phyloP scores from a whole-genome alignment of 92 coral and sea anemone genomes.

The Micromussa lordhowensis region DNA sequence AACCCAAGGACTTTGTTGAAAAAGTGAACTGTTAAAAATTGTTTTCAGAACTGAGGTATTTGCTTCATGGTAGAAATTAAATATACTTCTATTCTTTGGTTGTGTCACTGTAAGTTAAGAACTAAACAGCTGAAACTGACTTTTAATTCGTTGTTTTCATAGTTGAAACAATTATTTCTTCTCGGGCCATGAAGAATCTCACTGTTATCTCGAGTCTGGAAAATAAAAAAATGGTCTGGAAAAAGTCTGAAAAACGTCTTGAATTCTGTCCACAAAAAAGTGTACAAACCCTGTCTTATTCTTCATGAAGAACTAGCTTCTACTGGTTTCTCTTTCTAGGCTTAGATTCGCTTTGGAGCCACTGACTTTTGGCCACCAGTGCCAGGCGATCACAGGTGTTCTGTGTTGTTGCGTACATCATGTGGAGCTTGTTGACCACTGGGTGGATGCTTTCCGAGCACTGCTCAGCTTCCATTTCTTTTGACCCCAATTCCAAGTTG shows the following conservation, averaged over 20 bases:
- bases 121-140: conserved; percentile 17
- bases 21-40: conserved; percentile 9
- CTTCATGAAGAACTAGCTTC: too few relatives aligned
- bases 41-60: conserved; percentile 12
- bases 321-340: conserved; percentile 52
- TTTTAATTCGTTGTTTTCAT: conserved; percentile 11
- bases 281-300: too few relatives aligned
- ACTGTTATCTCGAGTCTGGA: conserved; percentile 44
- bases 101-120: conserved; percentile 19
- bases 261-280: too few relatives aligned
- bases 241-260: too few relatives aligned
- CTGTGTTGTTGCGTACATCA: too few relatives aligned
- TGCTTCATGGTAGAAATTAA: neutral
- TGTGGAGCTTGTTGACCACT: too few relatives aligned
- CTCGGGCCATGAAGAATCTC: conserved; percentile 43
- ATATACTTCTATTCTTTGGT: neutral
- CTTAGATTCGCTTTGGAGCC: too few relatives aligned
- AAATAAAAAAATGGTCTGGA: conserved; percentile 8
- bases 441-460: too few relatives aligned
- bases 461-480: conserved; percentile 64
- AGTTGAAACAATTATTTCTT: neutral
- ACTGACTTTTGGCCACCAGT: too few relatives aligned
- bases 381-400: too few relatives aligned
- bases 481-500: too few relatives aligned
- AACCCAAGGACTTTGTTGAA: conserved; percentile 3